A percentile compares a stretch with the other conserved stretches of the same genome.
Evolutionary conservation across 2,113 vertebrate genomes (phyloP).

Genomic region (Forbesichthys agassizii): DNA sequence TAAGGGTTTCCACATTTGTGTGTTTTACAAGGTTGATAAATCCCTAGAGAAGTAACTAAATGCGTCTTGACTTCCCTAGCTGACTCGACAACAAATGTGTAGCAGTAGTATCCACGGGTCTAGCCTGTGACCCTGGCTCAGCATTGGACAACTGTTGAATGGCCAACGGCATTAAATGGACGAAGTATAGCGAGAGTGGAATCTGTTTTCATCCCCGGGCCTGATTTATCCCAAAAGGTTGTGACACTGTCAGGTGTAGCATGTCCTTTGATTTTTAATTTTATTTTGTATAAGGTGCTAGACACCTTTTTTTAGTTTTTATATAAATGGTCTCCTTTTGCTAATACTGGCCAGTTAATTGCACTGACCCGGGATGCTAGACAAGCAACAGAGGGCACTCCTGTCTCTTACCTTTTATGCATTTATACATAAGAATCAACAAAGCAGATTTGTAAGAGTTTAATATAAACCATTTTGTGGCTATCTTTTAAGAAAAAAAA

Average conservation of each 20-base stretch:
- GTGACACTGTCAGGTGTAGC: constrained; percentile 44
- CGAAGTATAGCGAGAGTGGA: constrained; percentile 36
- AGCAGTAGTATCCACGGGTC: constrained; percentile 53
- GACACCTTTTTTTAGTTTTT: constrained; percentile 16
- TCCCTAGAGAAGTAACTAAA: constrained; percentile 4
- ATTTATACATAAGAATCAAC: constrained; percentile 80
- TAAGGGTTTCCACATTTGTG: not conserved
- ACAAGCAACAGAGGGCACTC: constrained; percentile 74
- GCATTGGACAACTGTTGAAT: constrained; percentile 48
- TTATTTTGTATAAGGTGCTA: constrained; percentile 12
- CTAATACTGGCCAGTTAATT: constrained; percentile 63
- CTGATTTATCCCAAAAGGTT: constrained; percentile 50
- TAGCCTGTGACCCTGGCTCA: constrained; percentile 44
- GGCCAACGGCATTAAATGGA: constrained; percentile 42
- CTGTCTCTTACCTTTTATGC: constrained; percentile 79
- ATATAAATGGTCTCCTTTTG: constrained; percentile 40
- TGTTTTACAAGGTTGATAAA: constrained; percentile 6
- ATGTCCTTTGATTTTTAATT: not conserved
- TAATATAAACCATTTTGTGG: constrained; percentile 83
- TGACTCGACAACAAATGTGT: constrained; percentile 45
- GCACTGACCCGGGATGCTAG: constrained; percentile 76
- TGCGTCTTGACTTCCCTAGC: constrained; percentile 18
- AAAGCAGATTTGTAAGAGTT: constrained; percentile 83
- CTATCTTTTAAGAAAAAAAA: constrained; percentile 59
- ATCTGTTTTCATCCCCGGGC: constrained; percentile 53